phyloP scores from a whole-genome alignment of 2,797 vertebrate species.

The Tapera naevia region DNA sequence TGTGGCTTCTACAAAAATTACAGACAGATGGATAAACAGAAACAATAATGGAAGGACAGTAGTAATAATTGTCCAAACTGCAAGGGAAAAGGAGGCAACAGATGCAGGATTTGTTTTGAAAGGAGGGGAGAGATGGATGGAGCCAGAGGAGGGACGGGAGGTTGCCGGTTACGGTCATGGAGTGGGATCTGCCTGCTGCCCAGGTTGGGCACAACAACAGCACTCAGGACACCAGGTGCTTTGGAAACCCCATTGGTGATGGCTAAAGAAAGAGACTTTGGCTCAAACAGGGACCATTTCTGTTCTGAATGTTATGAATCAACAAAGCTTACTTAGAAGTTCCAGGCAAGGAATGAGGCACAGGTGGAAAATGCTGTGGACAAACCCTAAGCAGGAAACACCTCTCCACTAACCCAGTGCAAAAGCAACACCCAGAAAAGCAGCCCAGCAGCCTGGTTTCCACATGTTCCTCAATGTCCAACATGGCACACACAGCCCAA shows the following conservation, averaged over 20 bases:
- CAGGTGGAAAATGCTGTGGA: not conserved
- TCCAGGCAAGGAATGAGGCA: not conserved
- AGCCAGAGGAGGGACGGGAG: not conserved
- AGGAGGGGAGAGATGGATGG: not conserved
- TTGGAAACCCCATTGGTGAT: not conserved
- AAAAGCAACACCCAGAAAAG: not conserved
- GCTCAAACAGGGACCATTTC: not conserved
- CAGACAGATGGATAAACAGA: slow-evolving; percentile 39
- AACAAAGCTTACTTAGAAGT: not conserved
- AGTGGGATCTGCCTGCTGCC: not conserved
- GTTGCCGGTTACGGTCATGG: not conserved
- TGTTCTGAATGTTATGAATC: not conserved
- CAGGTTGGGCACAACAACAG: not conserved
- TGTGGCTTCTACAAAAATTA: not conserved
- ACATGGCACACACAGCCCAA: fast-evolving
- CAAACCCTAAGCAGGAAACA: not conserved
- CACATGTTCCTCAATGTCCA: not conserved
- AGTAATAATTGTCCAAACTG: not conserved
- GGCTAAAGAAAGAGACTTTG: not conserved
- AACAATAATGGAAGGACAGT: not conserved
- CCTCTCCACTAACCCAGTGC: fast-evolving
- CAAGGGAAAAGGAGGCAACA: not conserved
- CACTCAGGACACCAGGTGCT: fast-evolving
- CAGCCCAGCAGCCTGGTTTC: not conserved
- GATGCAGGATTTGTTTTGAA: not conserved